Percentiles rank a stretch among this genome's conserved stretches.
phyloP scores from a whole-genome alignment of 2,113 vertebrate species.

The Poeciliopsis retropinna region DNA sequence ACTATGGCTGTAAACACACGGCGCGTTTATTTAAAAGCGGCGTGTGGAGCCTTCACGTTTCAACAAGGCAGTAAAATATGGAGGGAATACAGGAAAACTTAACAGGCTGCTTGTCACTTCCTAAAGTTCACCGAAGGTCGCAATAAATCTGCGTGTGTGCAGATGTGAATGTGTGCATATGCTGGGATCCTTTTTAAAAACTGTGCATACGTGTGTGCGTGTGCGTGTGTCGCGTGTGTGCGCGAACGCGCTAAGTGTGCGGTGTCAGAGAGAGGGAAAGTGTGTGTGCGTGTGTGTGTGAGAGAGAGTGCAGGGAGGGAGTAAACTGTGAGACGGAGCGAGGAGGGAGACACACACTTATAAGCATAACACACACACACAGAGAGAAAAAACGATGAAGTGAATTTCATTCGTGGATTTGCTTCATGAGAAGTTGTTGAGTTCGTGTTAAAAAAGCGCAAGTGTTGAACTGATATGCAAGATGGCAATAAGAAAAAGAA shows the following conservation, averaged over 20 bases:
- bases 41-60: conserved; percentile 58
- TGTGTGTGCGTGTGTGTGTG: conserved; percentile 23
- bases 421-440: conserved; percentile 43
- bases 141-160: conserved; percentile 69
- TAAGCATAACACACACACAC: not conserved
- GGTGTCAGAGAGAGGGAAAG: not conserved
- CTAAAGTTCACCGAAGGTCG: conserved; percentile 76
- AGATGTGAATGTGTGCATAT: conserved; percentile 3
- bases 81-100: conserved; percentile 63
- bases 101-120: conserved; percentile 67
- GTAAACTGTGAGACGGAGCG: conserved; percentile 47
- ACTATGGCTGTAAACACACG: conserved; percentile 49
- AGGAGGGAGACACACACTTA: conserved; percentile 16
- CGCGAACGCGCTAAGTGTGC: conserved; percentile 9
- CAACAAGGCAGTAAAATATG: conserved; percentile 75
- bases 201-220: not conserved
- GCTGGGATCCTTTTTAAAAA: not conserved
- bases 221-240: conserved; percentile 15
- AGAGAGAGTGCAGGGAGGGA: conserved; percentile 41
- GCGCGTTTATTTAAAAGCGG: conserved; percentile 61
- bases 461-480: conserved; percentile 29
- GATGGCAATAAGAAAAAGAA: conserved; percentile 33
- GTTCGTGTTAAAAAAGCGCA: conserved; percentile 46
- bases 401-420: conserved; percentile 45
- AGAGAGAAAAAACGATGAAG: conserved; percentile 30